Base-by-base conservation (phyloP, 2,113 vertebrate genomes). In the Coracopsis vasa region DNA sequence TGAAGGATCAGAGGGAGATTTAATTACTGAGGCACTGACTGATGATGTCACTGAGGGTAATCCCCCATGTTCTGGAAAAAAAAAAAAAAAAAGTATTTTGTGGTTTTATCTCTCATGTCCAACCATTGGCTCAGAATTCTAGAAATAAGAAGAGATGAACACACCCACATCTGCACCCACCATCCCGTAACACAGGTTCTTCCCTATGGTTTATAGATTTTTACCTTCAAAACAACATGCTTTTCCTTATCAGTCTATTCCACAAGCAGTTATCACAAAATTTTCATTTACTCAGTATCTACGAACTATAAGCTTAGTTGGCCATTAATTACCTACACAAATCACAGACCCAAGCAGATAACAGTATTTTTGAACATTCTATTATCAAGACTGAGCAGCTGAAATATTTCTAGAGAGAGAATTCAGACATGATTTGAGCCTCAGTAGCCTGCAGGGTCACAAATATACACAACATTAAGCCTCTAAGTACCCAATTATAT, bases 1-100 rank as follows among this genome's bases (percentile, higher is more conserved):
- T 28, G 98, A 96, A 56, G 98, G 97, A 73, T 99, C 98, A 89
- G 98, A 98, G 7, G 98, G 97, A 87, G 98, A 98, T 93, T 98
- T 98, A 96, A 98, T 99, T 82, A 98, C 98, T 47, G 98, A 98
- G 95, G 97, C 98, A 96, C 98, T 98, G 97, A 98, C 98, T 88
- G 98, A 98, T 47, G 98, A 98, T 23, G 96, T 96, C 94, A 97
- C 92, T 64, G 98, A 96, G 90, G 98, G 97, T 27, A 98, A 97
- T 71, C 96, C 98, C 69, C 96, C 97, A 79, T 98, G 97, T 70
- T 98, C 98, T 98, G 97, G 17, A 95, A 97, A 86, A 97, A 93
- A 93, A 29, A 27, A 16, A 9, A 16, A 45, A 20, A 28, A 67
- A 83, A 74, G 33, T 16, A 73, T 6, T 18, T 94, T 87, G 65